Conservation (phyloP, 2,888 invertebrate species). For the Ochropacha duplaris region DNA sequence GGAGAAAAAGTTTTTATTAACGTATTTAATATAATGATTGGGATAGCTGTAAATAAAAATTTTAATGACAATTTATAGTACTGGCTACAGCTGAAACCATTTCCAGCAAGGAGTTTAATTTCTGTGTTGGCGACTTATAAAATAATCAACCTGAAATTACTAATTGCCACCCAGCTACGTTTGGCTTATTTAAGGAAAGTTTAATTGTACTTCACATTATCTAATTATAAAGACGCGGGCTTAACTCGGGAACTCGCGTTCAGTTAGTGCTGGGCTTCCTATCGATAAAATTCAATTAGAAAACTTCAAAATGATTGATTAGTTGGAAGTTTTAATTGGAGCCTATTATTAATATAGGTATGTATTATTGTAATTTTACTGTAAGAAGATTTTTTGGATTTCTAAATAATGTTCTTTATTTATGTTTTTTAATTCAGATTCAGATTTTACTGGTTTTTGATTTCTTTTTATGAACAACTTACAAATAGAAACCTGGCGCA, state of each 20-base stretch:
- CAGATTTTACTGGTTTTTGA: too few species aligned
- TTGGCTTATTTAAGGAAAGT: constrained; percentile 80
- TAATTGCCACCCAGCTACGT: constrained; percentile 70
- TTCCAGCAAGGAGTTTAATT: background rate
- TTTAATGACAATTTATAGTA: background rate
- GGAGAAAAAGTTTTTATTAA: too few species aligned
- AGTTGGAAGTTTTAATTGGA: background rate
- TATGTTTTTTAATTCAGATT: too few species aligned
- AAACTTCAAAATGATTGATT: background rate
- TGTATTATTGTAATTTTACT: background rate
- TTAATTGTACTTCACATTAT: constrained; percentile 79
- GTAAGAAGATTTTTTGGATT: background rate
- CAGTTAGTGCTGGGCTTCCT: constrained; percentile 23
- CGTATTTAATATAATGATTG: too few species aligned
- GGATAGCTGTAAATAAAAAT: too few species aligned
- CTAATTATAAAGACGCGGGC: constrained; percentile 77
- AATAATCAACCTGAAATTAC: constrained; percentile 73
- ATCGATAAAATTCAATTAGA: constrained; percentile 25
- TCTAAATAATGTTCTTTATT: too few species aligned
- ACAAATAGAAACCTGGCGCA: too few species aligned
- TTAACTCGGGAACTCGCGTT: constrained; percentile 42
- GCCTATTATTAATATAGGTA: background rate
- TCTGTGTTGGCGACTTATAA: constrained; percentile 51
- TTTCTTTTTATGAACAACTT: too few species aligned
- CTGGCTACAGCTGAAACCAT: background rate